These are phyloP conservation scores for Limnephilus marmoratus DNA, from an alignment of 2,888 invertebrate genomes.

Conservation along the genomic window DNA sequence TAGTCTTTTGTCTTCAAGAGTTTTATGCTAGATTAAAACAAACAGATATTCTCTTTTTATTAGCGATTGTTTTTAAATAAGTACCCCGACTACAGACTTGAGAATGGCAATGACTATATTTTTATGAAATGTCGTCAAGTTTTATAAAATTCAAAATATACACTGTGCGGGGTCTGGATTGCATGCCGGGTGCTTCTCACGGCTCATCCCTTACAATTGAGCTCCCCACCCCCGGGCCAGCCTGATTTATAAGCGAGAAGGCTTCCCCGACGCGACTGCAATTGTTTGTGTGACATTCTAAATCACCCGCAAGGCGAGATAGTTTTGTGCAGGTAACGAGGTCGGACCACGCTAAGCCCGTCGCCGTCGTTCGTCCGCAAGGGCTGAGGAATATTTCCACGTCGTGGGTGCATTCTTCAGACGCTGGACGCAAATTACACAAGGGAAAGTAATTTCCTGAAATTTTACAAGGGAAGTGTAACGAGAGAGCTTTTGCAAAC, in stretches of 20 bases:
- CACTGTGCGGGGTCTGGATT: background rate
- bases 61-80: background rate
- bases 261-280: slow-evolving; percentile 7
- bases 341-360: background rate
- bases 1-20: background rate
- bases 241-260: slow-evolving; percentile 12
- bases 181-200: slow-evolving; percentile 25
- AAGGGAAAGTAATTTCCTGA: background rate
- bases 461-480: background rate
- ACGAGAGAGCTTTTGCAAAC: background rate
- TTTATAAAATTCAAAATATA: background rate
- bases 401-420: slow-evolving; percentile 24
- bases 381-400: background rate
- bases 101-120: background rate
- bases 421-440: slow-evolving; percentile 38
- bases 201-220: slow-evolving; percentile 11
- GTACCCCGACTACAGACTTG: background rate
- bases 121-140: background rate
- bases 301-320: slow-evolving; percentile 39
- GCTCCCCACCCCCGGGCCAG: background rate
- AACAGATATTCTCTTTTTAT: background rate
- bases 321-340: slow-evolving; percentile 17
- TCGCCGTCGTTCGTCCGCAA: background rate
- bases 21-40: background rate
- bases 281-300: slow-evolving; percentile 48